A percentile compares a stretch with the other conserved stretches of the same genome.
These are phyloP conservation scores for Geotrupes spiniger DNA, from an alignment of 2,888 invertebrate species.

Conservation along the genomic window DNA sequence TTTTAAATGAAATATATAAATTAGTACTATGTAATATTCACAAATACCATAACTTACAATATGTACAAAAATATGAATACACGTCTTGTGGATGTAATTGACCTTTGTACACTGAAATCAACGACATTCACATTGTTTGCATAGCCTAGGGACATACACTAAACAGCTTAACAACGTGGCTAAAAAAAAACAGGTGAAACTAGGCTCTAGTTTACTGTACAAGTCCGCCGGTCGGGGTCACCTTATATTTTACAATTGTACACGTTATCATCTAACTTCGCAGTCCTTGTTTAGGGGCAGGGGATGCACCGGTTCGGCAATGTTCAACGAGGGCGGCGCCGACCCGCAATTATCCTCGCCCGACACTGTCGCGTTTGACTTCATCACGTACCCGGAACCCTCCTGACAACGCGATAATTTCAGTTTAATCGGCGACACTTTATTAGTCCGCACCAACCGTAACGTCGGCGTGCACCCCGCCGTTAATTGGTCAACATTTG, in stretches of 20 bases:
- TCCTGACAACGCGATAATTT: conserved; percentile 80
- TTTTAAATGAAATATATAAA: conserved; percentile 52
- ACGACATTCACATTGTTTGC: conserved; percentile 35
- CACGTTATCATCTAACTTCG: conserved; percentile 81
- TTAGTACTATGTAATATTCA: conserved; percentile 52
- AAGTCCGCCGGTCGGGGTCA: conserved; percentile 43
- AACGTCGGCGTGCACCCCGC: conserved; percentile 45
- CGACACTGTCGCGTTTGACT: conserved; percentile 39
- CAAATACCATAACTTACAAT: conserved; percentile 53
- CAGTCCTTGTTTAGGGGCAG: conserved; percentile 75
- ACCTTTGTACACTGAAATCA: conserved; percentile 54
- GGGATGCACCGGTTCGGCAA: conserved; percentile 39
- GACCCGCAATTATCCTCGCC: conserved; percentile 35
- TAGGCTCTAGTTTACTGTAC: conserved; percentile 38
- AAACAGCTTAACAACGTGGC: conserved; percentile 45
- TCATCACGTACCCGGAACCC: conserved; percentile 68
- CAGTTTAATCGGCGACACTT: conserved; percentile 77
- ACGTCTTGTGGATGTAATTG: conserved; percentile 52
- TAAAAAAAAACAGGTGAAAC: conserved; percentile 43
- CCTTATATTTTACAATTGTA: conserved; percentile 40
- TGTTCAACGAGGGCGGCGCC: conserved; percentile 23
- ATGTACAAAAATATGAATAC: conserved; percentile 58
- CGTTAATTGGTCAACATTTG: conserved; percentile 5
- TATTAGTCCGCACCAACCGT: conserved; percentile 62
- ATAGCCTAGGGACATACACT: conserved; percentile 41